These are phyloP conservation scores for Fregata magnificens DNA, from an alignment of 2,113 vertebrate species.

Conservation along the genomic window DNA sequence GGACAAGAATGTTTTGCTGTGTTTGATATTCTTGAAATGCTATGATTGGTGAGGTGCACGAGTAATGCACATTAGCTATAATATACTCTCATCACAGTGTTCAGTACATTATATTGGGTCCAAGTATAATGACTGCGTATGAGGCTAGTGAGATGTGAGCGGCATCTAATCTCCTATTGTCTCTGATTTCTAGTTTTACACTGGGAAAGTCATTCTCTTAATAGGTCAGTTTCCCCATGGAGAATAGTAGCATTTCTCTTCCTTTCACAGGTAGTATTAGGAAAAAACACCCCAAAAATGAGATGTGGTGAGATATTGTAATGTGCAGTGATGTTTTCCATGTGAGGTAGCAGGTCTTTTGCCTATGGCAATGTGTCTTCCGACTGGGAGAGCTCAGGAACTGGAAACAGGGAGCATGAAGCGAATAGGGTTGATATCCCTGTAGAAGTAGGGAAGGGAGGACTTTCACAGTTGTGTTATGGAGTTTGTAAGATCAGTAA, in stretches of 20 bases:
- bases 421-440: neutral
- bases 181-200: neutral
- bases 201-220: neutral
- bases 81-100: neutral
- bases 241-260: neutral
- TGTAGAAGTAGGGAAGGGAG: neutral
- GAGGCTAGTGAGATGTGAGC: neutral
- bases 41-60: neutral
- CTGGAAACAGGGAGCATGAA: neutral
- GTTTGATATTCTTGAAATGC: neutral
- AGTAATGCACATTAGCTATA: neutral
- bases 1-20: neutral
- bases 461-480: neutral
- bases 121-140: neutral
- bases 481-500: neutral
- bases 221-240: neutral
- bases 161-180: neutral
- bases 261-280: neutral
- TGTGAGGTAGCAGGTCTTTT: neutral
- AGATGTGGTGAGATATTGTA: neutral
- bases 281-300: neutral
- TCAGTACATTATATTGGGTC: neutral
- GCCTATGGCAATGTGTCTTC: neutral
- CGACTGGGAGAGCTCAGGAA: neutral
- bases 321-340: neutral